These are phyloP conservation scores for Solea senegalensis DNA, from an alignment of 2,113 vertebrate species.

Conservation along the genomic window DNA sequence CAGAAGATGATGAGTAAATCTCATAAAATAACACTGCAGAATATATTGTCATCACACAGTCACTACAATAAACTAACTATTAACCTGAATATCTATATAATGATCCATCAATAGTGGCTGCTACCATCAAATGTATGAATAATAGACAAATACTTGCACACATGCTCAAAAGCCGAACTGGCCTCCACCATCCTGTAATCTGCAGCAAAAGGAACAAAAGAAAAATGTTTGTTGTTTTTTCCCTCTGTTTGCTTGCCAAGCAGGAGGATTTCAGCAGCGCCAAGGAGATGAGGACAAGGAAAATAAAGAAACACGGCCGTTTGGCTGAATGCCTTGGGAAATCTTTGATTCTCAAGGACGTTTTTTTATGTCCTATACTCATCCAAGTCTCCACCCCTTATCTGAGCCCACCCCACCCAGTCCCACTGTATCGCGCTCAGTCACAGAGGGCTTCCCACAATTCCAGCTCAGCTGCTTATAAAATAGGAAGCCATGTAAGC, in stretches of 20 bases:
- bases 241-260: constrained; percentile 55
- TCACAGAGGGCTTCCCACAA: constrained; percentile 40
- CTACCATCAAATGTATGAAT: background rate
- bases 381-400: constrained; percentile 25
- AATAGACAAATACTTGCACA: constrained; percentile 11
- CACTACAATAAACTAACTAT: too few species aligned
- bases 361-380: constrained; percentile 43
- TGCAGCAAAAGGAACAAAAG: constrained; percentile 39
- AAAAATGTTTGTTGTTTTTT: constrained; percentile 32
- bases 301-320: constrained; percentile 41
- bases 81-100: too few species aligned
- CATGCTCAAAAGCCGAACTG: background rate
- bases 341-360: constrained; percentile 68
- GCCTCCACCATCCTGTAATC: constrained; percentile 29
- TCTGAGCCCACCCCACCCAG: constrained; percentile 43
- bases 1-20: too few species aligned
- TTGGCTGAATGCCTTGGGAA: constrained; percentile 55
- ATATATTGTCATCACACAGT: too few species aligned
- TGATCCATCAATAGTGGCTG: background rate
- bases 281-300: constrained; percentile 25
- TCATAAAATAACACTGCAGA: too few species aligned
- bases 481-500: constrained; percentile 57
- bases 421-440: constrained; percentile 33
- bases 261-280: constrained; percentile 48
- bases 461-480: constrained; percentile 58